These are phyloP conservation scores for Apis florea DNA, from an alignment of 1,140 invertebrate species.

Conservation along the genomic window DNA sequence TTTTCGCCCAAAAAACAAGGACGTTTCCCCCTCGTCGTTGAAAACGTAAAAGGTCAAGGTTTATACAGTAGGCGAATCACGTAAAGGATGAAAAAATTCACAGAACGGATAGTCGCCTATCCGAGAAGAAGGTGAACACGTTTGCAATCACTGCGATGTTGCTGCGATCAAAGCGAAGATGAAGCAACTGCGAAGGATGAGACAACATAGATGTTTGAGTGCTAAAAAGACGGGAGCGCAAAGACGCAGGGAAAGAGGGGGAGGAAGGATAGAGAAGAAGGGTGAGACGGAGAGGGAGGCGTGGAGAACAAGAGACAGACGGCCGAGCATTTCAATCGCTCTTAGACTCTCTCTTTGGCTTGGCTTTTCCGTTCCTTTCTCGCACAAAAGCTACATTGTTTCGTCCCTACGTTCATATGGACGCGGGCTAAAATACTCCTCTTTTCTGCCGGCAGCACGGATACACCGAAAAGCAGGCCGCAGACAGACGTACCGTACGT, in stretches of 20 bases:
- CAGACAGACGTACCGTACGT: constrained; percentile 42
- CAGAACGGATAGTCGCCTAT: background rate
- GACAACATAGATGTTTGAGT: background rate
- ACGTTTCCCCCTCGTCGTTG: background rate
- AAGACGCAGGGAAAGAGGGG: background rate
- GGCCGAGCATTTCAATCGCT: constrained; percentile 70
- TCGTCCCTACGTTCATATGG: constrained; percentile 58
- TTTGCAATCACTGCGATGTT: background rate
- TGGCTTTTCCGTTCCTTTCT: constrained; percentile 63
- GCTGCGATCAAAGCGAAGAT: constrained; percentile 11
- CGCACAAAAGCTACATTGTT: constrained; percentile 71
- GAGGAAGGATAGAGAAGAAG: constrained; percentile 4
- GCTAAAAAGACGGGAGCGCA: constrained; percentile 9
- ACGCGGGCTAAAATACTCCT: constrained; percentile 55
- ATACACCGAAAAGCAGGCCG: constrained; percentile 40
- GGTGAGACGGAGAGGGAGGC: background rate
- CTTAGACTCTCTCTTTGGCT: constrained; percentile 67
- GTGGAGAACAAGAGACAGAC: constrained; percentile 45
- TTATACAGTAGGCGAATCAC: no score
- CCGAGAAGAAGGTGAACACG: background rate
- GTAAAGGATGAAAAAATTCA: background rate
- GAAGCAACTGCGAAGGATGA: constrained; percentile 10
- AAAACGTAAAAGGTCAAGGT: constrained; percentile 8
- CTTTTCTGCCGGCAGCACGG: constrained; percentile 46
- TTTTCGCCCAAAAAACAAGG: no score